Percentiles rank a stretch among this genome's conserved stretches.
Evolutionary conservation across 2,888 invertebrate genomes (phyloP).

Genomic region (Leucophora obtusa): DNA sequence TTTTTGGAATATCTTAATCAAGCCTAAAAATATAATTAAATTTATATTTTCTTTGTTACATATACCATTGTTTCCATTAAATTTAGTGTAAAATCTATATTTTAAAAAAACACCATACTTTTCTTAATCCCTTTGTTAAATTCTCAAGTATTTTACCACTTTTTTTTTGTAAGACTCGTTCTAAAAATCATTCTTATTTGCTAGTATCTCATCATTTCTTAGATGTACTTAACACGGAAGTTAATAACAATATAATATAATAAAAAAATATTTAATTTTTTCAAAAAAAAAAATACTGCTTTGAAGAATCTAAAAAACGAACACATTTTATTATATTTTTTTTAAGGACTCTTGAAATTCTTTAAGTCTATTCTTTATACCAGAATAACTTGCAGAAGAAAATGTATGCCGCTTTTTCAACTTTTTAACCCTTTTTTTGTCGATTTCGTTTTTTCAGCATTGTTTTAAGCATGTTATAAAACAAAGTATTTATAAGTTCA

Average conservation of each 20-base stretch:
- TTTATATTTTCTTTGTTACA: neutral
- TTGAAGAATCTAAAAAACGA: slow-evolving; percentile 50
- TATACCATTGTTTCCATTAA: slow-evolving; percentile 3
- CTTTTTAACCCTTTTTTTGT: slow-evolving; percentile 47
- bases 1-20: neutral
- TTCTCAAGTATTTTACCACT: slow-evolving; percentile 32
- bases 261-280: slow-evolving; percentile 33
- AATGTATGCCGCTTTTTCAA: slow-evolving; percentile 38
- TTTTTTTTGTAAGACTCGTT: slow-evolving; percentile 1
- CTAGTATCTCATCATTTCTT: slow-evolving; percentile 27
- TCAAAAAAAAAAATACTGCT: slow-evolving; percentile 2
- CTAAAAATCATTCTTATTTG: slow-evolving; percentile 17
- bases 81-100: slow-evolving; percentile 23
- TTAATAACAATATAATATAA: slow-evolving; percentile 62
- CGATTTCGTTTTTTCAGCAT: slow-evolving; percentile 16
- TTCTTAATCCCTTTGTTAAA: slow-evolving; percentile 4
- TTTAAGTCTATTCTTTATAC: slow-evolving; percentile 53
- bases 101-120: neutral
- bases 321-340: slow-evolving; percentile 51
- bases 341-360: slow-evolving; percentile 57
- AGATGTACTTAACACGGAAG: slow-evolving; percentile 61
- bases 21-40: neutral
- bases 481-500: slow-evolving; percentile 63
- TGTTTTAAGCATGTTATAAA: slow-evolving; percentile 28
- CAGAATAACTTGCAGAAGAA: neutral